Evolutionary conservation across 2,888 invertebrate genomes (phyloP).

Genomic region (Belgica antarctica): DNA sequence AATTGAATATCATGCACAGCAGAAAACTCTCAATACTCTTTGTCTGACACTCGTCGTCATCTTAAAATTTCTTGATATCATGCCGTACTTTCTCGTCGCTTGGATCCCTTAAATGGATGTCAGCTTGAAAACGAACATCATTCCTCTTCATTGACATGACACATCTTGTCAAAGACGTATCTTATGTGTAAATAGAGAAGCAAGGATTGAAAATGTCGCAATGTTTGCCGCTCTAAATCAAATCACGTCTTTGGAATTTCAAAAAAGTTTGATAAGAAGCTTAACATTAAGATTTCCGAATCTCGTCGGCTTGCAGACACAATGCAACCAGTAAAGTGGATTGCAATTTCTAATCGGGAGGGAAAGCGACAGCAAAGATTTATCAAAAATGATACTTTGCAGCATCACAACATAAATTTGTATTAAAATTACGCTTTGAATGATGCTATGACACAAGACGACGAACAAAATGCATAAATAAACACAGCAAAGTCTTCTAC

Average conservation of each 20-base stretch:
- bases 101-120: conserved; percentile 10
- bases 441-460: conserved; percentile 22
- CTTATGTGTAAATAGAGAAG: conserved; percentile 32
- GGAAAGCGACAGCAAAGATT: background rate
- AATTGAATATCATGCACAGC: conserved; percentile 42
- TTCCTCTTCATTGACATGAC: conserved; percentile 40
- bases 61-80: background rate
- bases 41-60: background rate
- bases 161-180: conserved; percentile 36
- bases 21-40: background rate
- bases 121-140: conserved; percentile 13
- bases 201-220: conserved; percentile 9
- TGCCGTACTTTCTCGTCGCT: background rate
- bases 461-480: conserved; percentile 19
- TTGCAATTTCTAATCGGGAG: background rate
- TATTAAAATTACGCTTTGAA: background rate
- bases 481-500: conserved; percentile 6
- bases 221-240: background rate
- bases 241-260: background rate
- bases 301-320: background rate
- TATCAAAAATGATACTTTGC: conserved; percentile 8
- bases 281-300: background rate
- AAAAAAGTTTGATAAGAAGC: background rate
- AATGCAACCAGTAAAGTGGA: conserved; percentile 14
- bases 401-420: conserved; percentile 2